A percentile compares a stretch with the other conserved stretches of the same genome.
Evolutionary conservation across 2,797 vertebrate genomes (phyloP).

Genomic region (Lepilemur septentrionalis): DNA sequence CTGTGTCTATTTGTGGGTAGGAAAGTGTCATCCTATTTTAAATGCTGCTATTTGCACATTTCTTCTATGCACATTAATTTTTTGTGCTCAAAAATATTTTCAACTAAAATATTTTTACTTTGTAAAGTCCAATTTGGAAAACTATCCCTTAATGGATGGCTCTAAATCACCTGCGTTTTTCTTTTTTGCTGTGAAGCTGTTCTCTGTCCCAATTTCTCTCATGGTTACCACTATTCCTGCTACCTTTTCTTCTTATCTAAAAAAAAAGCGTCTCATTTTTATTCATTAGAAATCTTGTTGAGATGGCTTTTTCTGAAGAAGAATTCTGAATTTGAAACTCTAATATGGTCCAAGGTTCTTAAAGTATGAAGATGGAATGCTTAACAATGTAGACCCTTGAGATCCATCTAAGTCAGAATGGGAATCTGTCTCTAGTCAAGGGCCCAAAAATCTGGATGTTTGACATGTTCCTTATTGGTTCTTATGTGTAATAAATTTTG

Average conservation of each 20-base stretch:
- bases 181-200: neutral
- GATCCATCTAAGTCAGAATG: neutral
- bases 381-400: neutral
- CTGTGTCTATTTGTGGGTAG: neutral
- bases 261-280: neutral
- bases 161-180: neutral
- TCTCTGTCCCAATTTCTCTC: neutral
- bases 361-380: neutral
- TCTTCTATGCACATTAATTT: neutral
- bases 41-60: neutral
- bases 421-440: neutral
- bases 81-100: neutral
- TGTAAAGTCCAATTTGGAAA: neutral
- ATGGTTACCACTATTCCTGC: neutral
- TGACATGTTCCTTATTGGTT: neutral
- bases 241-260: neutral
- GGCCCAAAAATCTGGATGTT: neutral
- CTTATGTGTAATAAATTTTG: neutral
- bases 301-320: neutral
- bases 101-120: neutral
- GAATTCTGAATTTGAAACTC: conserved; percentile 15
- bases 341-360: neutral
- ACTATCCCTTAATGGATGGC: neutral
- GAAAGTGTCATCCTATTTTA: neutral
- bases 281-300: neutral